Evolutionary conservation across 92 coral and sea anemone species (phyloP).

Genomic region (Phymanthus crucifer): DNA sequence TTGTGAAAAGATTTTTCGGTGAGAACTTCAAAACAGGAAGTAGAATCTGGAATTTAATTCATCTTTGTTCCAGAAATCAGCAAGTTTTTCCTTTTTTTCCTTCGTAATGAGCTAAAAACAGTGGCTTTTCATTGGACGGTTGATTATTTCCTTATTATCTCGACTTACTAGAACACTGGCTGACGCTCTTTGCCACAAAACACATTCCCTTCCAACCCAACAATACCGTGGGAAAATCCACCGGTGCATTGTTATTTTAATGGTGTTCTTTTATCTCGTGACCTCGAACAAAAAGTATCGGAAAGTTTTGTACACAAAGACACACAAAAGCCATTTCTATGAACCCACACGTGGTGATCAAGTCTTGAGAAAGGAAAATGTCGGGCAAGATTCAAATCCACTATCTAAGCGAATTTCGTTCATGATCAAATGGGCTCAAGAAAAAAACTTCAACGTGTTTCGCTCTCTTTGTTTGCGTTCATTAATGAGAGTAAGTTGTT

Average conservation of each 20-base stretch:
- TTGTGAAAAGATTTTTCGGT: not conserved
- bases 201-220: constrained; percentile 14
- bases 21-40: not conserved
- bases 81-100: not conserved
- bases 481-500: constrained; percentile 2
- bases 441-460: not conserved
- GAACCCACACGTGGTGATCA: constrained; percentile 39
- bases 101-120: constrained; percentile 1
- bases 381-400: constrained; percentile 16
- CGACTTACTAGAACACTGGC: constrained; percentile 10
- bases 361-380: constrained; percentile 20
- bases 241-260: constrained; percentile 37
- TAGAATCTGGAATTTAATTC: not conserved
- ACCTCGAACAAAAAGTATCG: constrained; percentile 54
- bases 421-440: not conserved
- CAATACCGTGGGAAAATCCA: constrained; percentile 55
- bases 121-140: not conserved
- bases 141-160: not conserved
- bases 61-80: not conserved
- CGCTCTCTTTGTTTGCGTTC: not conserved
- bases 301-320: constrained; percentile 45
- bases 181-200: constrained; percentile 41
- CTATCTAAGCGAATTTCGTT: constrained; percentile 3
- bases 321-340: constrained; percentile 38
- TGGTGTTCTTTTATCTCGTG: constrained; percentile 43